Conservation (phyloP, 1,140 invertebrate genomes). For the Prorops nasuta region DNA sequence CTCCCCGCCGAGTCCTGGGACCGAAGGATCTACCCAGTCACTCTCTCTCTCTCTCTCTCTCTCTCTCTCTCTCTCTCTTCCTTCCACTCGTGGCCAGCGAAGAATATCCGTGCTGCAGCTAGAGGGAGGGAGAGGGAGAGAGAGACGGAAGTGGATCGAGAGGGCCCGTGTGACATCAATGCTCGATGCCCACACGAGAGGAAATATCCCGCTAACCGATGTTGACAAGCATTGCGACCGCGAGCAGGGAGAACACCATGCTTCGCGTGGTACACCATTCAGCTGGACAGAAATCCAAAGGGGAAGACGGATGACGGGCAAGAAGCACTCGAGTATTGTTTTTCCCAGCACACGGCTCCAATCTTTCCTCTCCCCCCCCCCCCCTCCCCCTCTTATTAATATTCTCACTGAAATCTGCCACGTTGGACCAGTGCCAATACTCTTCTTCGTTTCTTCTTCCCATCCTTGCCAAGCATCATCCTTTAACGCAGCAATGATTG, state of each 20-base stretch:
- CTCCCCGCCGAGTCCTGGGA: too few relatives aligned
- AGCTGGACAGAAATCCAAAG: constrained; percentile 23
- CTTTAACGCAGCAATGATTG: too few relatives aligned
- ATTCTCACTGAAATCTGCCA: constrained; percentile 21
- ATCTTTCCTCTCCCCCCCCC: not conserved
- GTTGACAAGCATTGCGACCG: constrained; percentile 49
- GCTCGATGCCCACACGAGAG: constrained; percentile 46
- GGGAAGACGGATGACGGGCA: constrained; percentile 11
- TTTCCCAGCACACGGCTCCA: constrained; percentile 1
- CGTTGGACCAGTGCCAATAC: too few relatives aligned
- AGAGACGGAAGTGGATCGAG: not conserved
- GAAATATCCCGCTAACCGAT: constrained; percentile 51
- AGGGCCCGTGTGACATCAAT: constrained; percentile 44
- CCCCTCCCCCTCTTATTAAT: constrained; percentile 16
- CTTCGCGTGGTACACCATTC: constrained; percentile 7
- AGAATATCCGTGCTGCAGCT: not conserved
- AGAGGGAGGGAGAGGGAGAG: constrained; percentile 2
- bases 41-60: constrained; percentile 9
- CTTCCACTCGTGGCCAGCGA: not conserved
- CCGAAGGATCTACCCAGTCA: too few relatives aligned
- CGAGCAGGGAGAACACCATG: constrained; percentile 12
- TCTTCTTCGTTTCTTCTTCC: too few relatives aligned
- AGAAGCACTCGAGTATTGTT: constrained; percentile 7
- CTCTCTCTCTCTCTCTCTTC: constrained; percentile 3
- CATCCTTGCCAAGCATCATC: too few relatives aligned